phyloP scores from a whole-genome alignment of 2,113 vertebrate genomes.

The Apteryx owenii region DNA sequence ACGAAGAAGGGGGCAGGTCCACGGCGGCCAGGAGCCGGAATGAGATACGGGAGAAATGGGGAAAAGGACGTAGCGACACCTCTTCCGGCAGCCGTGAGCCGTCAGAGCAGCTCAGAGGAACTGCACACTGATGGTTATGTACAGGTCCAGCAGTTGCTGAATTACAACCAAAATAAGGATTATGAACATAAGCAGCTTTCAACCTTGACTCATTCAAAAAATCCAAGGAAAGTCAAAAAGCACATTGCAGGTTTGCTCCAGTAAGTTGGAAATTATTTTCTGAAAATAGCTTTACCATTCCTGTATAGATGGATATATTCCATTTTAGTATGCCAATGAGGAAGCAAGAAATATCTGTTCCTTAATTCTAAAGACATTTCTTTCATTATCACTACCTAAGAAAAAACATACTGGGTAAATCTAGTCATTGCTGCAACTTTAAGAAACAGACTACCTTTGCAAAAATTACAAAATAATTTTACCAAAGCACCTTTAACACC shows the following conservation, averaged over 20 bases:
- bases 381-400: no score
- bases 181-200: background rate
- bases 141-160: background rate
- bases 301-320: background rate
- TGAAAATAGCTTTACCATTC: background rate
- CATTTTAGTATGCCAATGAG: background rate
- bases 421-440: background rate
- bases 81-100: background rate
- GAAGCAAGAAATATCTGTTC: background rate
- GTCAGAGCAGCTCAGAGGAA: background rate
- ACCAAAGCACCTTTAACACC: conserved; percentile 30
- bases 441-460: background rate
- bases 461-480: conserved; percentile 16
- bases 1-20: background rate
- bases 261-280: background rate
- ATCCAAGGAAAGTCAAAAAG: background rate
- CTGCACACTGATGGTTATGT: accelerated
- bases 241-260: background rate
- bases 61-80: background rate
- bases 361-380: background rate
- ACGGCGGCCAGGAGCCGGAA: background rate
- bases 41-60: background rate
- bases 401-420: background rate
- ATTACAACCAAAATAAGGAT: background rate
- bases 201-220: background rate